Percentiles rank a stretch among this genome's conserved stretches.
Conservation (phyloP, 2,888 invertebrate species). For the Patella pellucida region DNA sequence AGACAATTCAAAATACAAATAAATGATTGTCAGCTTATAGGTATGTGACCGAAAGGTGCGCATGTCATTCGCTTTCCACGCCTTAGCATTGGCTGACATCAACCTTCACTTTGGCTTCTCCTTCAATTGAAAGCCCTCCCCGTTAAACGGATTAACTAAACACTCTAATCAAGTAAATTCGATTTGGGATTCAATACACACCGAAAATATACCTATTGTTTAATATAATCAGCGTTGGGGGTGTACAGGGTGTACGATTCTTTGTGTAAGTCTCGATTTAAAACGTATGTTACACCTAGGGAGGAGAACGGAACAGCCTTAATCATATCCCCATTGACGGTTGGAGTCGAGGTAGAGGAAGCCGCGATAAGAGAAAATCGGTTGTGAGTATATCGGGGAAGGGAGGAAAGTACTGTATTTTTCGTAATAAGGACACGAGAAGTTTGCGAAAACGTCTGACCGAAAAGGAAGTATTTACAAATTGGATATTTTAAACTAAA, state of each 20-base stretch:
- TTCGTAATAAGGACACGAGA: too few species aligned
- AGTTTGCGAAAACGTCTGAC: conserved; percentile 10
- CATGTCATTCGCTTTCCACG: conserved; percentile 22
- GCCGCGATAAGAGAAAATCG: conserved; percentile 26
- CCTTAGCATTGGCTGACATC: conserved; percentile 17
- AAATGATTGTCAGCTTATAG: conserved; percentile 16
- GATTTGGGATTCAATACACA: too few species aligned
- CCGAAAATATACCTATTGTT: too few species aligned
- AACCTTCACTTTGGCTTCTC: conserved; percentile 3
- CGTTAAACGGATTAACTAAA: too few species aligned
- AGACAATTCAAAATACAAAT: background rate
- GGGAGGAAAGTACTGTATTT: too few species aligned
- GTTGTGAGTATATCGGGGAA: too few species aligned
- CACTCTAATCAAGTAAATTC: too few species aligned
- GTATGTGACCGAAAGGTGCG: conserved; percentile 26
- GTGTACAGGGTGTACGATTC: too few species aligned
- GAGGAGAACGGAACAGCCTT: conserved; percentile 41
- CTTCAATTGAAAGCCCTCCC: background rate
- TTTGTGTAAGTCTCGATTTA: too few species aligned
- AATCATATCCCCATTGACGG: conserved; percentile 24
- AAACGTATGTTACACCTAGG: conserved; percentile 15
- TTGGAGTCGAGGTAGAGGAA: conserved; percentile 24
- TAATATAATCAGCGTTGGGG: too few species aligned
- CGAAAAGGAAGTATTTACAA: background rate
- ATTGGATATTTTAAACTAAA: background rate